phyloP scores from a whole-genome alignment of 2,113 vertebrate species.

The Dipodomys ordii region DNA sequence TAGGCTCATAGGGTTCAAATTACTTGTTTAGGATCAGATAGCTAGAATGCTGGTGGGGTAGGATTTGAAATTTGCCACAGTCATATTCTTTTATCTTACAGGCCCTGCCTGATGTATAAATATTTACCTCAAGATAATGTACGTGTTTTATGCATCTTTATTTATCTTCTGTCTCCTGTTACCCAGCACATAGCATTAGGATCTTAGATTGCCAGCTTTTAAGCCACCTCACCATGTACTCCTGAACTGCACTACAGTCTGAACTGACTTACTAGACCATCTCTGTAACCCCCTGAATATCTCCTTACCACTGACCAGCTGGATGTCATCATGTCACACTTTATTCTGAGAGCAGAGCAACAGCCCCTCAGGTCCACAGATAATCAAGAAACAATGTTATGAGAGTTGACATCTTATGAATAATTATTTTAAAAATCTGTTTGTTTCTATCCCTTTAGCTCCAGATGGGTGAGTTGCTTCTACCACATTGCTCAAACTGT shows the following conservation, averaged over 20 bases:
- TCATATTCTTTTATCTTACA: not conserved
- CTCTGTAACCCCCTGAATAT: constrained; percentile 68
- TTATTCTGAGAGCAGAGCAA: constrained; percentile 75
- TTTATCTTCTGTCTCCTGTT: not conserved
- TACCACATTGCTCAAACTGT: constrained; percentile 77
- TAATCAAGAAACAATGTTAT: constrained; percentile 83
- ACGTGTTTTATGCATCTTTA: not conserved
- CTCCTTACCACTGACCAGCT: constrained; percentile 82
- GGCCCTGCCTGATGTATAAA: not conserved
- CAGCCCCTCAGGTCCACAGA: constrained; percentile 82
- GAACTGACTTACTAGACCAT: constrained; percentile 17
- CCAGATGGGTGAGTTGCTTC: constrained; percentile 79
- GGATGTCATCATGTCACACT: constrained; percentile 75
- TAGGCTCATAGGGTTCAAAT: not conserved
- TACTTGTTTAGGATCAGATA: not conserved
- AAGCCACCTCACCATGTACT: not conserved
- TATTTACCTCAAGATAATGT: not conserved
- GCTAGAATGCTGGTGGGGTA: not conserved
- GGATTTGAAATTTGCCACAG: not conserved
- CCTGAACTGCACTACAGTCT: not conserved
- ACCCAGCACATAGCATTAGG: not conserved
- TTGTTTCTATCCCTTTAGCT: constrained; percentile 83
- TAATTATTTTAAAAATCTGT: constrained; percentile 89
- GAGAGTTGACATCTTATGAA: constrained; percentile 90
- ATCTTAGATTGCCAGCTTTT: constrained; percentile 43